Evolutionary conservation across 2,113 vertebrate species (phyloP).

Genomic region (Toxotes jaculatrix): DNA sequence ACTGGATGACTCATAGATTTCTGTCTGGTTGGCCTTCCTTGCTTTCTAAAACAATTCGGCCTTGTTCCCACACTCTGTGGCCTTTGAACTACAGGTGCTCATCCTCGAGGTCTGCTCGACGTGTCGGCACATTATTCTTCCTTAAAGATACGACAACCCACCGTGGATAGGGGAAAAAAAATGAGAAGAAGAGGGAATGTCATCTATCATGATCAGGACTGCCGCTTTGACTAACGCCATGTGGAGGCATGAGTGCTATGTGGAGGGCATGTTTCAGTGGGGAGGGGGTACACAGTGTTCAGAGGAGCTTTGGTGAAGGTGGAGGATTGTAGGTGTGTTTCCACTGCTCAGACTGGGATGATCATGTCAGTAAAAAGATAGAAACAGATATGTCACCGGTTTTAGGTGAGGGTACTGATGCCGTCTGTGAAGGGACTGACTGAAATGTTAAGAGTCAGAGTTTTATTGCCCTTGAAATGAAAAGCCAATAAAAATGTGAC

Average conservation of each 20-base stretch:
- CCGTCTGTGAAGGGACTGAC: not conserved
- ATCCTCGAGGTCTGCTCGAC: constrained; percentile 57
- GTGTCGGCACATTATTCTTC: constrained; percentile 67
- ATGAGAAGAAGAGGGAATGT: constrained; percentile 13
- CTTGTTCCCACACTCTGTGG: constrained; percentile 33
- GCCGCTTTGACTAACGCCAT: constrained; percentile 53
- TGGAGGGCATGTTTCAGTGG: constrained; percentile 40
- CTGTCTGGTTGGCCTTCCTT: constrained; percentile 35
- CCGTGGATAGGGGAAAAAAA: constrained; percentile 31
- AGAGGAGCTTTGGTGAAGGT: not conserved
- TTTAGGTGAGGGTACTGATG: not conserved
- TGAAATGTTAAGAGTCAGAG: constrained; percentile 34
- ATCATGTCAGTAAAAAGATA: not conserved
- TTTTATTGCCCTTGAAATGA: constrained; percentile 53
- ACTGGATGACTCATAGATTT: constrained; percentile 34
- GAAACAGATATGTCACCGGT: not conserved
- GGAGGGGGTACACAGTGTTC: constrained; percentile 10
- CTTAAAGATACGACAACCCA: constrained; percentile 61
- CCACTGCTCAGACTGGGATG: constrained; percentile 10
- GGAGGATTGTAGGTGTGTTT: constrained; percentile 10
- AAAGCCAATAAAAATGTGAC: constrained; percentile 59
- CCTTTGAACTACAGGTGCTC: constrained; percentile 71
- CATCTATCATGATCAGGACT: constrained; percentile 70
- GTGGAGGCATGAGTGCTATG: constrained; percentile 44
- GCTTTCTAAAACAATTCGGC: constrained; percentile 43